These are phyloP conservation scores for Liopterus haemorrhoidalis DNA, from an alignment of 2,888 invertebrate species.

Conservation along the genomic window DNA sequence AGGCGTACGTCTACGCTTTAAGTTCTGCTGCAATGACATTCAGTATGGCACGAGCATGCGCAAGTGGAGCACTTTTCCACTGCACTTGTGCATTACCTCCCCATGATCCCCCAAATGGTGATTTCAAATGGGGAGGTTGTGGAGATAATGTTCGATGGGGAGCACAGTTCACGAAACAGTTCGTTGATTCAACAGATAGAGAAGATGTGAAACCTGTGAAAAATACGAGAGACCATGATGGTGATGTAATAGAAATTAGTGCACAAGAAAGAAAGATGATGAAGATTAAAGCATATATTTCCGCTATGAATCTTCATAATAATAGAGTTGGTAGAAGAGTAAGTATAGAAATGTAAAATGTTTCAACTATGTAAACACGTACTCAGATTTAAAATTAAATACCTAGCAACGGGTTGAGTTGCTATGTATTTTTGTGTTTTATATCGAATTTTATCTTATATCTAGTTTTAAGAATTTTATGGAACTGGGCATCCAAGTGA, in stretches of 20 bases:
- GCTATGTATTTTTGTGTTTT: too few species aligned
- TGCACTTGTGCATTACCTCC: conserved; percentile 76
- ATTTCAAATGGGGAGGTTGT: conserved; percentile 84
- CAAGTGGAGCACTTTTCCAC: conserved; percentile 64
- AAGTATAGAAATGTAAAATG: too few species aligned
- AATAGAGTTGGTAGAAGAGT: conserved; percentile 72
- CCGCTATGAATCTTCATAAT: conserved; percentile 74
- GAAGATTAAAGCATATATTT: conserved; percentile 50
- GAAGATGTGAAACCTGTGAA: conserved; percentile 46
- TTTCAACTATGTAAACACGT: too few species aligned
- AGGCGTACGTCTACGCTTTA: conserved; percentile 79
- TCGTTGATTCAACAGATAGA: conserved; percentile 61
- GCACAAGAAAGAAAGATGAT: conserved; percentile 43
- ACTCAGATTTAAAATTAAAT: not conserved
- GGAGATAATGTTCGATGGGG: conserved; percentile 75
- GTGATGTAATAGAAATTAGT: conserved; percentile 19
- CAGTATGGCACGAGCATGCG: conserved; percentile 72
- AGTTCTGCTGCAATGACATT: conserved; percentile 73
- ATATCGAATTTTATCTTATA: too few species aligned
- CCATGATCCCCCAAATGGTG: conserved; percentile 56
- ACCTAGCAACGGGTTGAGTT: not conserved
- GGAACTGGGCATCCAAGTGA: too few species aligned
- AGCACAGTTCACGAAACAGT: conserved; percentile 63
- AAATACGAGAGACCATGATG: conserved; percentile 28
- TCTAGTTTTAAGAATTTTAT: too few species aligned